Evolutionary conservation across 2,113 vertebrate species (phyloP), one percentile per base, ranked within the genome.

Genomic region (Himantopus leucocephalus): DNA sequence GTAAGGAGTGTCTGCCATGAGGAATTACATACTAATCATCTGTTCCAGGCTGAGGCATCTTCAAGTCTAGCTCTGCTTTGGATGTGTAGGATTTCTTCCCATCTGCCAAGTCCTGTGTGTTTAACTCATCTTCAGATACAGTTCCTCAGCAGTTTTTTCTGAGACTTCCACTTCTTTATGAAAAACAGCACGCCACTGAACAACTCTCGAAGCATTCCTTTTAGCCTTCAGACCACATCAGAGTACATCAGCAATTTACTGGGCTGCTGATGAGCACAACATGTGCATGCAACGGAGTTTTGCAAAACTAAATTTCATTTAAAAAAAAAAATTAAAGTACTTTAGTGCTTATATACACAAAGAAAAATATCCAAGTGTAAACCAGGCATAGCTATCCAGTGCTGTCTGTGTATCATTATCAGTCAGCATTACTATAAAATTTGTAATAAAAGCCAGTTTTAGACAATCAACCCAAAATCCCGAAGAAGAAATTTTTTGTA

Each of bases 1-100:
- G 1, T 12, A 20, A 55, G 39, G 3, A 6, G 9, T 47, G 17
- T 66, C 18, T 88, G 48, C 35, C 59, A 34, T 0, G 0, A 62
- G 70, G 27, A 85, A 47, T 18, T n/a, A 52, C 45, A 21, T 3
- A 29, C 23, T 73, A 15, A 80, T 37, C 37, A 47, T 55, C 24
- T 74, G 11, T 71, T 66, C n/a, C 37, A 62, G n/a, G 55, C 8
- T 37, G 12, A 78, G 26, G 21, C 26, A 60, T 45, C 37, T 88
- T 53, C 37, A 27, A 74, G 55, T 45, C 52, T 76, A 84, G 12
- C 32, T 92, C 41, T 81, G 43, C 35, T 91, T 62, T 47, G 34
- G 32, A 37, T 47, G 4, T 22, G 58, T 32, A 2, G 2, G 27
- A 32, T 67, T 67, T 78, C 68, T 78, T 66, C 32, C 41, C 60